Conservation (phyloP, 1,140 invertebrate species). For the Papilio machaon region DNA sequence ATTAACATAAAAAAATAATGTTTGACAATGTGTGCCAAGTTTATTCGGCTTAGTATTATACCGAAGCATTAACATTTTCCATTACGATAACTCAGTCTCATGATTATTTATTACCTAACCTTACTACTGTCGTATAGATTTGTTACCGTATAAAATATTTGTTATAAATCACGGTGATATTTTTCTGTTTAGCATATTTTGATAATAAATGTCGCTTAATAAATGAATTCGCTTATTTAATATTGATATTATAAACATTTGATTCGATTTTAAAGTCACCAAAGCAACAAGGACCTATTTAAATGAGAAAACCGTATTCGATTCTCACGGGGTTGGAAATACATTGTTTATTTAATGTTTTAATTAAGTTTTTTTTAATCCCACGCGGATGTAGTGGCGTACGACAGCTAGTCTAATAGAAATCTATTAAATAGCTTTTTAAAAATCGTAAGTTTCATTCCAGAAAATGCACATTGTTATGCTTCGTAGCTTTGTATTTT, state of each 20-base stretch:
- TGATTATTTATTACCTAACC: constrained; percentile 16
- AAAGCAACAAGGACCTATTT: no score
- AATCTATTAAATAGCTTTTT: no score
- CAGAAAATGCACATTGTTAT: no score
- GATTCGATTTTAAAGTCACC: no score
- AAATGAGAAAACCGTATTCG: neutral
- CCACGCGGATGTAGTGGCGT: no score
- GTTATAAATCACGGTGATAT: neutral
- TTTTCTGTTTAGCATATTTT: neutral
- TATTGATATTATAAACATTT: no score
- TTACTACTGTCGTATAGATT: neutral
- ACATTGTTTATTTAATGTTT: no score
- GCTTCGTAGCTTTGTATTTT: neutral
- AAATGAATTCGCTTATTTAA: neutral
- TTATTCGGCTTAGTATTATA: neutral
- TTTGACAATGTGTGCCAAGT: neutral
- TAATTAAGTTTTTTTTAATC: no score
- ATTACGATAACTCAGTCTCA: constrained; percentile 10
- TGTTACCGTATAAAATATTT: constrained; percentile 5
- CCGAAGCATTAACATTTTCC: neutral
- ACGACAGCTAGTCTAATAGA: no score
- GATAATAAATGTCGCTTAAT: neutral
- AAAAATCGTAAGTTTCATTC: no score
- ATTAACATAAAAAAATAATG: neutral
- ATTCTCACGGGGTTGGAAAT: no score